Evolutionary conservation across 2,888 invertebrate species (phyloP), one percentile per base, ranked within the genome.

Genomic region (Seladonia tumulorum): DNA sequence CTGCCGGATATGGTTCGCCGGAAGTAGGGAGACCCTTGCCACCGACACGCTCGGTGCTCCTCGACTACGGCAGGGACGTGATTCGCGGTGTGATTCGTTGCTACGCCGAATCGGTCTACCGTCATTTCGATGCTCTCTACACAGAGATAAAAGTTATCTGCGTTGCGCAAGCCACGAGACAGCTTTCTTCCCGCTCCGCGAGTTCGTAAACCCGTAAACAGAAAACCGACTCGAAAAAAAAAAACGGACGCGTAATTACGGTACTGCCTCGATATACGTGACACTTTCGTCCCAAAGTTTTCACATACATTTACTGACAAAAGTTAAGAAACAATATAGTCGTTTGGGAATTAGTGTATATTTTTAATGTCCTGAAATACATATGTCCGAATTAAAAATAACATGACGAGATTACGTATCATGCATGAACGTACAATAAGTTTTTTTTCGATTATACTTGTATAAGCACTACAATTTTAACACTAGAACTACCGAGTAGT

Each of bases 1-100:
- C 93, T 93, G 91, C 94, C 95, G 95, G 95, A 95, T 94, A 94
- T 93, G 93, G 92, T 93, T 93, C 93, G 93, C 94, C 95, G 94
- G 95, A 95, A 95, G 94, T 94, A 93, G 94, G 94, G 94, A 94
- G 93, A 94, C 92, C 92, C 93, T 93, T 92, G 93, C 94, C 93
- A 93, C 92, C 94, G 94, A 94, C 94, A 94, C 94, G 94, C 94
- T 94, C 91, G 91, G 87, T 91, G 93, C 91, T 93, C 90, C 93
- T 92, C 93, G 92, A 90, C 90, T 83, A 79, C 88, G 77, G 74
- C 80, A 83, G 85, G 86, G 82, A 90, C 90, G 87, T 87, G 90
- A 89, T 87, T 87, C 90, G 86, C 91, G 89, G 90, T 88, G 90
- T 89, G 89, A 92, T 92, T 92, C 90, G 90, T 89, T 86, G 91